Evolutionary conservation across 2,888 invertebrate species (phyloP).

Genomic region (Hartigia nigra): DNA sequence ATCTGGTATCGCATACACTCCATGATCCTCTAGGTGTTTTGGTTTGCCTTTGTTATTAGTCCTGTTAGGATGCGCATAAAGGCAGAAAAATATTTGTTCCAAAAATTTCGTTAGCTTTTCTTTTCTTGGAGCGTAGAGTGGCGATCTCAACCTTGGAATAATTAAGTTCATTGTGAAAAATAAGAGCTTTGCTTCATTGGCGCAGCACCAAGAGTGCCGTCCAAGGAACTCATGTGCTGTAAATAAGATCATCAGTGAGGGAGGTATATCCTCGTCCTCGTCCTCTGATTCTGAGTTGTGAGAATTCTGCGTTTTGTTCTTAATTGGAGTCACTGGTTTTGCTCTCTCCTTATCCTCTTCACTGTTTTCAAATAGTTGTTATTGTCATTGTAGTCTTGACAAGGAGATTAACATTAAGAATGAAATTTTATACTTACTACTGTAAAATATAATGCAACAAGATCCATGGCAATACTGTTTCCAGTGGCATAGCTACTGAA

Average conservation of each 20-base stretch:
- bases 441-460: conserved; percentile 83
- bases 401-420: conserved; percentile 6
- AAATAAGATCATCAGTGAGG: conserved; percentile 81
- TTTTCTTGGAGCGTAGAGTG: conserved; percentile 72
- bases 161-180: conserved; percentile 82
- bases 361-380: conserved; percentile 52
- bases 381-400: conserved; percentile 4
- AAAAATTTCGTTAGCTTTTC: conserved; percentile 81
- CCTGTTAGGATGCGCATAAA: conserved; percentile 85
- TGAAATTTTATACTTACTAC: conserved; percentile 60
- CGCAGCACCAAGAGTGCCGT: conserved; percentile 82
- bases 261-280: conserved; percentile 73
- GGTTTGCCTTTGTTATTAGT: conserved; percentile 71
- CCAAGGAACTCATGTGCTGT: conserved; percentile 88
- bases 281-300: conserved; percentile 63
- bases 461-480: conserved; percentile 84
- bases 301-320: conserved; percentile 43
- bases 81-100: conserved; percentile 88
- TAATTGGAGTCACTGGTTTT: conserved; percentile 50
- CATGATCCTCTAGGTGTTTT: conserved; percentile 80
- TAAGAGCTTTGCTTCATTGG: conserved; percentile 81
- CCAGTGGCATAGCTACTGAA: conserved; percentile 74
- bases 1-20: conserved; percentile 72
- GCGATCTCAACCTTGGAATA: conserved; percentile 76
- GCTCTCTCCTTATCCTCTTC: conserved; percentile 78